Evolutionary conservation across 1,140 invertebrate genomes (phyloP), one percentile per base, ranked within the genome.

Genomic region (Macrocentrus cingulum): DNA sequence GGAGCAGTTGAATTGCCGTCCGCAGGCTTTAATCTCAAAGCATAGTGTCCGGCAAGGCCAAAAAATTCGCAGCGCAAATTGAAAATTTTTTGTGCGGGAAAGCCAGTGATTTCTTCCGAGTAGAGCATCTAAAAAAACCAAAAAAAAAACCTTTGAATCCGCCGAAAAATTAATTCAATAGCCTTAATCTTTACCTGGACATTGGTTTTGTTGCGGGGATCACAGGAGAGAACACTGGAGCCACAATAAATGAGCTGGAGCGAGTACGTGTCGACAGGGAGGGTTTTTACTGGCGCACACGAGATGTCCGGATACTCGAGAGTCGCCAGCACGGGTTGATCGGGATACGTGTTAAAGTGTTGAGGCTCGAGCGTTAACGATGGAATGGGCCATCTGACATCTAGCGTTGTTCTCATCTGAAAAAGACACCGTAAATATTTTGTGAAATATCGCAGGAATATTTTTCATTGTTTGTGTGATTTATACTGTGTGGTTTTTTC

Each of bases 211-310:
- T 79, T 78, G 19, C 72, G 66, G 25, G 73, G 70, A 66, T 79
- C 76, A 56, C 78, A 79, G 7, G 74, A 76, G 1, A 75, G 55
- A 13, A 74, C 66, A 44, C 69, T 79, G 1, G 71, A 65, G 20
- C 90, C 90, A 64, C 90, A 92, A 65, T 89, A 92, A 51, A 90
- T 81, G 6, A 92, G 73, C 68, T 91, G 87, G 44, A 89, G 80
- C 18, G 74, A 76, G 8, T 82, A 83, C 36, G 81, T 80, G 6
- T 85, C 75, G 7, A 84, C 82, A 2, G 80, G 77, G 44, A 83
- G 68, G 6, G 82, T 81, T 15, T 75, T 66, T 16, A 71, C 68
- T 0, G 78, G 74, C 29, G 71, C 60, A 68, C 89, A 91, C 32
- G 85, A 83, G 0, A 88, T 84, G 45, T 84, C 85, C 1, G 86